Base-by-base conservation (phyloP, 2,113 vertebrate genomes). In the Semicossyphus pulcher region DNA sequence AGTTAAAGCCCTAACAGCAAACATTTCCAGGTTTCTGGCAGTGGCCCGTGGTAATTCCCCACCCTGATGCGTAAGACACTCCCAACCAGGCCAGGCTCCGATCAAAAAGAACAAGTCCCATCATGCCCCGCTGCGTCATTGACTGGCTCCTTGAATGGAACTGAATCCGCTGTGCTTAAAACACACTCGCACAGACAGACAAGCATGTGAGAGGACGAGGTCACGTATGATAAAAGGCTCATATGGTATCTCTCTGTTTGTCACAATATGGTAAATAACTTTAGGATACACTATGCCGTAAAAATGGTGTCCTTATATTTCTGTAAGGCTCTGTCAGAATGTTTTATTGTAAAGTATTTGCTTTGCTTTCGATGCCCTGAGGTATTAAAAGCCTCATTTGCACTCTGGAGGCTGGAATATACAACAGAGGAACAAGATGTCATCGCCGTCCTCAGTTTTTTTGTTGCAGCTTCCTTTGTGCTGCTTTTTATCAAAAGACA, bases 51-150 rank as follows among this genome's bases (percentile, higher is more conserved):
- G 65, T 71, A 25, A 47, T 78, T 75, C 68, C 69, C 69, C 69
- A 26, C 29, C 69, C 49, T 65, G 76, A 81, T 66, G 26, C 32
- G 28, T 65, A 66, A 69, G 70, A 36, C 78, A 68, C 69, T 66
- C 80, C 78, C 34, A 56, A 1, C 11, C 15, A 11, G 25, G 42
- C 28, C 29, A 66, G 23, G 53, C 57, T 75, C 41, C 11, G 1
- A 58, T 77, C 52, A 78, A 52, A 62, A 44, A 53, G 72, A 75
- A 79, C 81, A 86, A 79, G 91, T 76, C 65, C 0, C 18, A 25
- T 81, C 83, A 34, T 80, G 86, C 60, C 67, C 61, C 0, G 41
- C 45, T 57, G 52, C 32, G 2, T 83, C 41, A 53, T 2, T 29
- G 54, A 23, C 67, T 21, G 53, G 58, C 23, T 65, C 8, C 49